Percentiles rank a stretch among this genome's conserved stretches.
Conservation (phyloP, 2,113 vertebrate genomes). For the Patagioenas fasciata region DNA sequence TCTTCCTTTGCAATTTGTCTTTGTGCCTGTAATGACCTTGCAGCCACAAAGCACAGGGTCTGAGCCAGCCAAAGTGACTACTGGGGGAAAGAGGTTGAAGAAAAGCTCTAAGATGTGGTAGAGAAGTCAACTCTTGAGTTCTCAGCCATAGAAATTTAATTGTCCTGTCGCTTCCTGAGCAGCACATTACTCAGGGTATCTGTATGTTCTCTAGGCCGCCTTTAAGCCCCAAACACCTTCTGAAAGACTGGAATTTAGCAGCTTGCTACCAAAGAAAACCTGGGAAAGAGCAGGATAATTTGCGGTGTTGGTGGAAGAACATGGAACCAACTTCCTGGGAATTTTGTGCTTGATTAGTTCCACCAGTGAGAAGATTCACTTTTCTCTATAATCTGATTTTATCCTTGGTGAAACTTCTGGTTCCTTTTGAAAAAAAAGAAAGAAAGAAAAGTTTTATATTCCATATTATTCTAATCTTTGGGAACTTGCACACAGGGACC, state of each 20-base stretch:
- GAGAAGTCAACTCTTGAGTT: background rate
- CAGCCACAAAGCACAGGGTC: background rate
- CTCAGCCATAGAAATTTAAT: background rate
- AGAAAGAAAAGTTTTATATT: background rate
- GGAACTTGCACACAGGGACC: background rate
- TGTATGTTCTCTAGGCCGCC: background rate
- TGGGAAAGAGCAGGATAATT: background rate
- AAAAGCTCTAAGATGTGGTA: background rate
- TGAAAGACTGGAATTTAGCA: background rate
- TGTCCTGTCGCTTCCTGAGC: background rate
- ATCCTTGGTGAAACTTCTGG: constrained; percentile 16
- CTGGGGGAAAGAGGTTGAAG: background rate
- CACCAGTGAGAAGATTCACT: background rate
- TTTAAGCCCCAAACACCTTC: background rate
- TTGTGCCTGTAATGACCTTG: background rate
- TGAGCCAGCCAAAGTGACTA: background rate
- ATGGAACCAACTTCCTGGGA: background rate
- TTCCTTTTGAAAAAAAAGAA: background rate
- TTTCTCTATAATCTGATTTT: constrained; percentile 29
- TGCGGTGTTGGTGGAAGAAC: background rate
- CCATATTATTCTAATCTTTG: background rate
- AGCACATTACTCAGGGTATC: background rate
- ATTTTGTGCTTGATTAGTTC: constrained; percentile 1
- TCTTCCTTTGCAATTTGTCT: background rate
- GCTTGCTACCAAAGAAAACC: background rate